A percentile compares a stretch with the other conserved stretches of the same genome.
Evolutionary conservation across 2,888 invertebrate species (phyloP).

Genomic region (Drosophila eohydei): DNA sequence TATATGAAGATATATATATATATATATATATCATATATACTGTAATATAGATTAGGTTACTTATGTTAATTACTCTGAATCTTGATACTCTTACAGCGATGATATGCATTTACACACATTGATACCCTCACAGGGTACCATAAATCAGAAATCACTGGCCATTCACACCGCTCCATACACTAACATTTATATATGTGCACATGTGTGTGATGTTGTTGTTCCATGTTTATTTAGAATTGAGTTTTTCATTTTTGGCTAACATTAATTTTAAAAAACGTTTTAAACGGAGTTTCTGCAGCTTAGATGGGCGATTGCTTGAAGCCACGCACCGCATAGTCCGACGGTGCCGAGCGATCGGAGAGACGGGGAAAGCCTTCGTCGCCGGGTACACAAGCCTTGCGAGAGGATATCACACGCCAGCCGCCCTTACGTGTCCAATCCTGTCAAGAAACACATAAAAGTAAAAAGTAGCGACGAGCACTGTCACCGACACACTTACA

Average conservation of each 20-base stretch:
- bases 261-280: slow-evolving; percentile 46
- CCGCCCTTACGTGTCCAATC: slow-evolving; percentile 92
- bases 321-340: slow-evolving; percentile 90
- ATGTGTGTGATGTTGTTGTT: slow-evolving; percentile 38
- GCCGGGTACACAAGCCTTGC: slow-evolving; percentile 88
- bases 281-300: slow-evolving; percentile 21
- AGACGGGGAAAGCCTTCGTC: slow-evolving; percentile 89
- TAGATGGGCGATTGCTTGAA: slow-evolving; percentile 87
- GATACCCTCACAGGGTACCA: background rate
- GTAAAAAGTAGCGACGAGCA: no score
- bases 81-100: no score
- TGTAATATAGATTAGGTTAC: no score
- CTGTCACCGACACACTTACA: slow-evolving; percentile 86
- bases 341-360: slow-evolving; percentile 86
- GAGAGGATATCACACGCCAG: slow-evolving; percentile 88
- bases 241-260: slow-evolving; percentile 49
- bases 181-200: background rate
- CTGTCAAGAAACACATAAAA: slow-evolving; percentile 82
- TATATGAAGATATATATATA: no score
- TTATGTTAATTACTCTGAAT: no score
- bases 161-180: slow-evolving; percentile 21
- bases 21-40: no score
- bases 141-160: slow-evolving; percentile 17
- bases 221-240: slow-evolving; percentile 60
- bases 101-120: no score